Conservation (phyloP, 2,113 vertebrate genomes). For the Caranx melampygus region DNA sequence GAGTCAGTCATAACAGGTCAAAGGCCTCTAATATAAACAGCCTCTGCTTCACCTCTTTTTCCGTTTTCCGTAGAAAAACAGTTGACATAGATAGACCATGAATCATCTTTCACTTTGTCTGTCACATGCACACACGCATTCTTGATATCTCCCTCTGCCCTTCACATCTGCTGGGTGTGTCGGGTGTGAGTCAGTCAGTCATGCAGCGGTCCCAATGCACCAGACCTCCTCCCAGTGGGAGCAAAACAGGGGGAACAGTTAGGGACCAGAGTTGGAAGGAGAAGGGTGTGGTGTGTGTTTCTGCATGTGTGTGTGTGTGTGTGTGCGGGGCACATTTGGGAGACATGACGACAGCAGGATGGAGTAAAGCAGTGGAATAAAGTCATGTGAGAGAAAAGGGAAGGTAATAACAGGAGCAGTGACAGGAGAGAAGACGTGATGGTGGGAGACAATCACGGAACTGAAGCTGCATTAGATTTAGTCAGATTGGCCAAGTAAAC, state of each 20-base stretch:
- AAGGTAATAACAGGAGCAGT: neutral
- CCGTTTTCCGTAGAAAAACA: conserved; percentile 23
- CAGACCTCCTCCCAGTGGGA: conserved; percentile 51
- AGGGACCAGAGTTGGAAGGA: neutral
- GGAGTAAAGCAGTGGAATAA: neutral
- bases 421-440: neutral
- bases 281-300: conserved; percentile 33
- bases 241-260: conserved; percentile 8
- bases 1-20: conserved; percentile 9
- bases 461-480: neutral
- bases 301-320: neutral
- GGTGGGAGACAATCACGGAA: neutral
- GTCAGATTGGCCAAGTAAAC: conserved; percentile 15
- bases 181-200: conserved; percentile 36
- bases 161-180: conserved; percentile 74
- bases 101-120: conserved; percentile 40
- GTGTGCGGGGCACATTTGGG: neutral
- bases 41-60: conserved; percentile 12
- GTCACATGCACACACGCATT: conserved; percentile 5
- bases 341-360: neutral
- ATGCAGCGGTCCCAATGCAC: conserved; percentile 2
- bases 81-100: conserved; percentile 30
- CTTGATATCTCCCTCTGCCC: conserved; percentile 38
- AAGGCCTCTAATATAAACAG: neutral
- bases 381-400: neutral